These are phyloP conservation scores for Archocentrus centrarchus DNA, from an alignment of 2,113 vertebrate genomes.

Conservation along the genomic window DNA sequence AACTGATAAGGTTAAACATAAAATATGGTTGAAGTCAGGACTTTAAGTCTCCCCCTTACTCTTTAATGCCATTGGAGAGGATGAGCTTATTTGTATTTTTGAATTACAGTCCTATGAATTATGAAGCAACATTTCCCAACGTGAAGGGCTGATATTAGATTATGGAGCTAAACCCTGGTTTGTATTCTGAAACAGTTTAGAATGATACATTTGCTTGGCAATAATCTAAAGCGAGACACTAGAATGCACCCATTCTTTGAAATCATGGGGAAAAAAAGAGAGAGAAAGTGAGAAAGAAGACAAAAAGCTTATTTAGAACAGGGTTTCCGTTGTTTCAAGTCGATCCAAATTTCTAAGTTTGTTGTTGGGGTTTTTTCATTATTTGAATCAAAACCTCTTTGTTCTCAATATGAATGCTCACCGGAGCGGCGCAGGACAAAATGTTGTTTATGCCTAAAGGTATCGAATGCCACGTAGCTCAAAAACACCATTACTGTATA, in stretches of 20 bases:
- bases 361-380: no score
- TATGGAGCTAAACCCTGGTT: neutral
- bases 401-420: neutral
- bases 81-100: constrained; percentile 33
- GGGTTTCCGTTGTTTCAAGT: neutral
- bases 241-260: neutral
- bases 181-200: neutral
- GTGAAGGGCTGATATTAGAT: neutral
- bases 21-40: neutral
- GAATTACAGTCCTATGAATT: neutral
- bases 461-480: neutral
- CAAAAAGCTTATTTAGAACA: neutral
- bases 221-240: neutral
- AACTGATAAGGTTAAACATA: constrained; percentile 9
- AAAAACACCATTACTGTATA: neutral
- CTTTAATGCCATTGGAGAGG: neutral
- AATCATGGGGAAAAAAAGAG: neutral
- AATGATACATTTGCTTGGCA: neutral
- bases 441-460: neutral
- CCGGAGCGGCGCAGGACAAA: neutral
- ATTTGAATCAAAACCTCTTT: neutral
- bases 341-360: neutral
- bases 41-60: neutral
- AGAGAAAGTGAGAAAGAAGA: neutral
- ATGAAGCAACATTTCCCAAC: neutral